These are phyloP conservation scores for Charina bottae DNA, from an alignment of 2,113 vertebrate species.

Conservation along the genomic window DNA sequence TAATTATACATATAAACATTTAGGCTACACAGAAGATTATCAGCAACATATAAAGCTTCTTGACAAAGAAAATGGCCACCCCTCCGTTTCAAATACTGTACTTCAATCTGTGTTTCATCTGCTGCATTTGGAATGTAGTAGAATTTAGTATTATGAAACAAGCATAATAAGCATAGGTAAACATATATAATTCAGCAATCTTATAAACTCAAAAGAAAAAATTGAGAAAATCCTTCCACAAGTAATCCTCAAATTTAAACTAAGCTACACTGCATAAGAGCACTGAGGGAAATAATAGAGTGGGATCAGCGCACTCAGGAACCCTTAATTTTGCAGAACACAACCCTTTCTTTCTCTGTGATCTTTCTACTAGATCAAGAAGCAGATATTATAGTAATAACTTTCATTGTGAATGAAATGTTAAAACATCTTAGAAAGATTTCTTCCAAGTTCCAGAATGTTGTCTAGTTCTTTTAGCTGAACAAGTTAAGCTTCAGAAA, in stretches of 20 bases:
- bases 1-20: conserved; percentile 1
- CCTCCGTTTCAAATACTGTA: background rate
- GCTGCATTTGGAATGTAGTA: background rate
- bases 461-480: background rate
- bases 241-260: background rate
- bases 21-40: background rate
- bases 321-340: no score
- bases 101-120: background rate
- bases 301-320: no score
- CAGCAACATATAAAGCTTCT: background rate
- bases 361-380: no score
- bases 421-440: background rate
- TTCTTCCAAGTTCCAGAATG: background rate
- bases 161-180: background rate
- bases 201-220: background rate
- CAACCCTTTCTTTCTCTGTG: no score
- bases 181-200: fast-evolving
- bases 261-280: background rate
- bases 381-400: background rate
- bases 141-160: background rate
- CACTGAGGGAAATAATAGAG: background rate
- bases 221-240: fast-evolving
- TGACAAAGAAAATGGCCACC: background rate
- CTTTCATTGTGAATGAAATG: background rate
- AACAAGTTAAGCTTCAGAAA: background rate